These are phyloP conservation scores for Lepisosteus osseus DNA, from an alignment of 2,113 vertebrate genomes.

Conservation along the genomic window DNA sequence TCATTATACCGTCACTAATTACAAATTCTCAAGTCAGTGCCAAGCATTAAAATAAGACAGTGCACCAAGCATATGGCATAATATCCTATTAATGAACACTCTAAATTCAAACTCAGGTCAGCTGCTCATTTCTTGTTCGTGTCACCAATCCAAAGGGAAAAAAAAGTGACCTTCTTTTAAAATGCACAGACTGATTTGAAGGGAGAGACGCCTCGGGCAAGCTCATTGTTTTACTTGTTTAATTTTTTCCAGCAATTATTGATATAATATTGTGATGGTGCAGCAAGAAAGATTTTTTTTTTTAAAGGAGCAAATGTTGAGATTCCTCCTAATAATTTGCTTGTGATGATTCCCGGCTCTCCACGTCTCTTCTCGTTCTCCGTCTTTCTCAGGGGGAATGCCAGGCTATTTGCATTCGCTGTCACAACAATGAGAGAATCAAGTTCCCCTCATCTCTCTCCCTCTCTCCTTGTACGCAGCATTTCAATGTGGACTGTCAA, in stretches of 20 bases:
- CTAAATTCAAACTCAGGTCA: conserved; percentile 99
- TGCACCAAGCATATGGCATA: conserved; percentile 98
- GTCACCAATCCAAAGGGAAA: conserved; percentile 77
- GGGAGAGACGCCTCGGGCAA: conserved; percentile 54
- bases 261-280: conserved; percentile 71
- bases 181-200: conserved; percentile 72
- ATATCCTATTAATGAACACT: conserved; percentile 99
- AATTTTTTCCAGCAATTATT: conserved; percentile 72
- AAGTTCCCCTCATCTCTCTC: conserved; percentile 47
- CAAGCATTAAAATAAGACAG: conserved; percentile 93
- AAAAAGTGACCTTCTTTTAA: conserved; percentile 78
- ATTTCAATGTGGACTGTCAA: conserved; percentile 65
- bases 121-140: conserved; percentile 86
- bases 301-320: conserved; percentile 45
- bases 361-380: conserved; percentile 12
- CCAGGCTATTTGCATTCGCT: conserved; percentile 60
- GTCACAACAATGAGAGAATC: conserved; percentile 64
- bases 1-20: conserved; percentile 99
- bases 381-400: conserved; percentile 43
- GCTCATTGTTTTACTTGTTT: conserved; percentile 70
- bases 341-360: not conserved
- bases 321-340: conserved; percentile 26
- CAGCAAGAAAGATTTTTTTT: conserved; percentile 41
- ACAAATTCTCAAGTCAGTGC: conserved; percentile 95
- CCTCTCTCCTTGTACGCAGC: conserved; percentile 37